These are phyloP conservation scores for Oryzias melastigma DNA, from an alignment of 2,113 vertebrate species.

Conservation along the genomic window DNA sequence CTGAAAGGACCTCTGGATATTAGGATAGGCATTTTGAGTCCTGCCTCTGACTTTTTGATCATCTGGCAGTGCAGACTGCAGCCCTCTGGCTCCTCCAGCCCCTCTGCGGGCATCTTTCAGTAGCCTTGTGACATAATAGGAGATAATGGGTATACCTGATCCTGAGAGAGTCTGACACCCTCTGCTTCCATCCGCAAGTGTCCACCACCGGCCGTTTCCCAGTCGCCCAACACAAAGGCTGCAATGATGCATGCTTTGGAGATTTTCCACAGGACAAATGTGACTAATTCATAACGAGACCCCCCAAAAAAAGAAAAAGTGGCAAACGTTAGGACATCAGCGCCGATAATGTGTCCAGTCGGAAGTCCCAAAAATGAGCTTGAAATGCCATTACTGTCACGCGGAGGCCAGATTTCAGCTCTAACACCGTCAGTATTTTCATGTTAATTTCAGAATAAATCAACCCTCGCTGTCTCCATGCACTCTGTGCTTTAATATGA, in stretches of 20 bases:
- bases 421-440: too few relatives aligned
- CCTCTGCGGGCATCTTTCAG: constrained; percentile 15
- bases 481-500: neutral
- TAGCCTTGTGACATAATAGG: constrained; percentile 54
- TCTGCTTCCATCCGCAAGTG: constrained; percentile 36
- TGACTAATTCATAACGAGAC: too few relatives aligned
- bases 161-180: constrained; percentile 46
- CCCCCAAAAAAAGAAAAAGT: neutral
- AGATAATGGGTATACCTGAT: constrained; percentile 56
- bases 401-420: too few relatives aligned
- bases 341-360: too few relatives aligned
- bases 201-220: constrained; percentile 22
- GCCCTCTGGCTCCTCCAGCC: constrained; percentile 2
- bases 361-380: too few relatives aligned
- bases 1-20: constrained; percentile 16
- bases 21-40: constrained; percentile 16
- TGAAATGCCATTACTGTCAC: too few relatives aligned
- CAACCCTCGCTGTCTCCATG: neutral
- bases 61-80: constrained; percentile 28
- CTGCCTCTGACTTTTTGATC: constrained; percentile 3
- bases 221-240: constrained; percentile 7
- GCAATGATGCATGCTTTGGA: neutral
- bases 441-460: too few relatives aligned
- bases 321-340: constrained; percentile 8
- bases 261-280: too few relatives aligned